phyloP scores from a whole-genome alignment of 64 coral and sea anemone species.

The Astreopora myriophthalma region DNA sequence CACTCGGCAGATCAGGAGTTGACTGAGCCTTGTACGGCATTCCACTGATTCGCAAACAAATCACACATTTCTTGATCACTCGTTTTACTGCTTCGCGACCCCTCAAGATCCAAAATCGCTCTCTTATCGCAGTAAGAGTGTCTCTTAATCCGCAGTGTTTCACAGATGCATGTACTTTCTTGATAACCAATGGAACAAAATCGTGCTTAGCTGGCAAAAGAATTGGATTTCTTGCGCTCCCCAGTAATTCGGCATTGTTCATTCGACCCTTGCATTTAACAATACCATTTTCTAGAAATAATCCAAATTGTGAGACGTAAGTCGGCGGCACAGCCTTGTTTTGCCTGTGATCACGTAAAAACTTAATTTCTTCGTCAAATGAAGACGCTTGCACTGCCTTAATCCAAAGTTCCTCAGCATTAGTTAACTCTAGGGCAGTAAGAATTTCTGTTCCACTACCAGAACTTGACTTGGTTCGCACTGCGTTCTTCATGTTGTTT shows the following conservation, averaged over 20 bases:
- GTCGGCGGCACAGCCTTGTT: neutral
- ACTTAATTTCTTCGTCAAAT: slow-evolving; percentile 27
- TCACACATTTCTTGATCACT: slow-evolving; percentile 11
- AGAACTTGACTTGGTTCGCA: neutral
- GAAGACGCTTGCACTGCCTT: neutral
- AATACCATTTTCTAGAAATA: neutral
- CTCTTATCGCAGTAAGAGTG: slow-evolving; percentile 43
- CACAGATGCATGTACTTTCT: neutral
- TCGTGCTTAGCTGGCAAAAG: slow-evolving; percentile 23
- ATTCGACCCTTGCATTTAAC: slow-evolving; percentile 19
- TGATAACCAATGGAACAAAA: slow-evolving; percentile 4
- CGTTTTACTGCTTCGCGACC: slow-evolving; percentile 39
- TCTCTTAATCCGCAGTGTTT: slow-evolving; percentile 35
- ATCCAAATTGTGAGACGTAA: slow-evolving; percentile 6
- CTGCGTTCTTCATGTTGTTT: slow-evolving; percentile 3
- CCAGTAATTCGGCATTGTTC: slow-evolving; percentile 5
- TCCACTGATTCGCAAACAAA: slow-evolving; percentile 17
- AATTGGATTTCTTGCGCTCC: slow-evolving; percentile 38
- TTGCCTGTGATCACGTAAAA: neutral
- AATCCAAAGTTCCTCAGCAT: slow-evolving; percentile 38
- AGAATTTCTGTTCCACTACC: neutral
- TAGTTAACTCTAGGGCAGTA: neutral
- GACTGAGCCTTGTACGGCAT: neutral
- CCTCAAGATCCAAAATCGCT: slow-evolving; percentile 40
- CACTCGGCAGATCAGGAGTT: neutral